These are phyloP conservation scores for Propithecus deckenii DNA, from an alignment of 2,797 vertebrate genomes.

Conservation along the genomic window DNA sequence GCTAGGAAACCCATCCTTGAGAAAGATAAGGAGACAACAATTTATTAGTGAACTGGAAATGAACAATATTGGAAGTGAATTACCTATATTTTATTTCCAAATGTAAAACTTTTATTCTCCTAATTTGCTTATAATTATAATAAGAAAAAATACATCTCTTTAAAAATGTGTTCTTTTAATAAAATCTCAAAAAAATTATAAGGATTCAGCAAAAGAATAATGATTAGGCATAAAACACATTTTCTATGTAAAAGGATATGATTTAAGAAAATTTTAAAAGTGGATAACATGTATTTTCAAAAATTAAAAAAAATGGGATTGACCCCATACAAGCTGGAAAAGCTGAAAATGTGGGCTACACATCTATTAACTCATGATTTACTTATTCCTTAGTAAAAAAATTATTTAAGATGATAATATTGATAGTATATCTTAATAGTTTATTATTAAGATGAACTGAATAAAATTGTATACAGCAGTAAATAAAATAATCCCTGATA, in stretches of 20 bases:
- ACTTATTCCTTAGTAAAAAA: neutral
- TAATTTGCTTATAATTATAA: neutral
- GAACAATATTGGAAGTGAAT: neutral
- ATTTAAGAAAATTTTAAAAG: neutral
- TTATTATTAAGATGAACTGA: neutral
- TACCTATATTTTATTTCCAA: neutral
- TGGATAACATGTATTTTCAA: neutral
- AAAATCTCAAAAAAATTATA: neutral
- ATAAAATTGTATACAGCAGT: neutral
- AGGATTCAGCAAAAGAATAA: neutral
- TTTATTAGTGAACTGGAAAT: neutral
- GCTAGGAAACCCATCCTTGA: neutral
- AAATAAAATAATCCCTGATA: neutral
- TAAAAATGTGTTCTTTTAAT: neutral
- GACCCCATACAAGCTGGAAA: neutral
- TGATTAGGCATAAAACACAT: neutral
- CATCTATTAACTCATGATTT: neutral
- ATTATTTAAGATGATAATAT: neutral
- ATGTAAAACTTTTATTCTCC: neutral
- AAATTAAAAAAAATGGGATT: neutral
- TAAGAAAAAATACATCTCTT: neutral
- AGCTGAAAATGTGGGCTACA: neutral
- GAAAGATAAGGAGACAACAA: neutral
- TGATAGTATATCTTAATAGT: neutral
- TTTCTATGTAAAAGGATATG: neutral